Evolutionary conservation across 2,888 invertebrate genomes (phyloP), one percentile per base, ranked within the genome.

Genomic region (Clivina fossor): DNA sequence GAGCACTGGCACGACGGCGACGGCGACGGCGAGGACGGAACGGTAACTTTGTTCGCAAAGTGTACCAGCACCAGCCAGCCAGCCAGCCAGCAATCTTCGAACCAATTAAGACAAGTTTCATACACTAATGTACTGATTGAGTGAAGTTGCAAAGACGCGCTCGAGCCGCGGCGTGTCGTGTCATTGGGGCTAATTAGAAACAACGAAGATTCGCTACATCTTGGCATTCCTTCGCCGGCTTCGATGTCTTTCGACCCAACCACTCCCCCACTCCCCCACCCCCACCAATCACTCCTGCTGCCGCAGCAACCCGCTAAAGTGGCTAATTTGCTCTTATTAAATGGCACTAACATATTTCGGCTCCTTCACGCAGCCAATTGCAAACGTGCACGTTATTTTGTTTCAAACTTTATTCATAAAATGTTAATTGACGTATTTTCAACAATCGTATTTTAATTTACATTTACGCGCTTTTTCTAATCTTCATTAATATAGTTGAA

Each of bases 101-200:
- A 40, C 22, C 40, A 40, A 40, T 40, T 40, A 40, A 22, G 18
- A 40, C 40, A 40, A 40, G 40, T 40, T 40, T 40, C 40, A 40
- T 40, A 40, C 40, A 16, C 40, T 40, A 40, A 40, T 40, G 40
- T 40, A 40, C 9, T 19, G 19, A 13, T 20, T 40, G 19, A 20
- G 22, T 20, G 19, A 20, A 40, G 40, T 40, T 40, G 16, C 40
- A 40, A 40, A 40, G 40, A 40, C 22, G 16, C 37, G n/a, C n/a
- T n/a, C n/a, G n/a, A n/a, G n/a, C n/a, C n/a, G n/a, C n/a, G n/a
- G n/a, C n/a, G n/a, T n/a, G n/a, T n/a, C n/a, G n/a, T n/a, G n/a
- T n/a, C n/a, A n/a, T n/a, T n/a, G n/a, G n/a, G n/a, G n/a, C n/a
- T n/a, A n/a, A n/a, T n/a, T n/a, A 15, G 37, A 8, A 37, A 22